phyloP scores from a whole-genome alignment of 2,113 vertebrate species.

The Pelvicachromis taeniatus region DNA sequence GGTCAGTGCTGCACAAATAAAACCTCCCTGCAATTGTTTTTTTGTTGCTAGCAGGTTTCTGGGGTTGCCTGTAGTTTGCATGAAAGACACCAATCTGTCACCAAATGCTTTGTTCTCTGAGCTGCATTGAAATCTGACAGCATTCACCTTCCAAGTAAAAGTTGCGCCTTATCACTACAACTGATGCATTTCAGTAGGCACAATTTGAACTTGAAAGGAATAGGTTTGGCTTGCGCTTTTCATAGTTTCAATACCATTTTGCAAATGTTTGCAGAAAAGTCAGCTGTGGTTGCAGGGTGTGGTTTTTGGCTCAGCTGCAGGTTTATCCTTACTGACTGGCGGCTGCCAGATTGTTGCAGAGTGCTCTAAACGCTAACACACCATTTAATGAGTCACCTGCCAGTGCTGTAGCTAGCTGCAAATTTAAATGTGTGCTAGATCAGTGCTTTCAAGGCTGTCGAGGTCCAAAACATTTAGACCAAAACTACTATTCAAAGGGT shows the following conservation, averaged over 20 bases:
- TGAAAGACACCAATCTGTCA: background rate
- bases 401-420: background rate
- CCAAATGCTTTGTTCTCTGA: background rate
- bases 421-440: background rate
- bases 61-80: background rate
- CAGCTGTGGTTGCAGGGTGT: background rate
- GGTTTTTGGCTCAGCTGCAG: background rate
- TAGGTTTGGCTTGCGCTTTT: background rate
- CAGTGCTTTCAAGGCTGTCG: background rate
- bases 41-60: background rate
- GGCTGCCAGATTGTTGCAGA: background rate
- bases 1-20: background rate
- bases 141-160: background rate
- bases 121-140: background rate
- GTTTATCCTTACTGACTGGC: fast-evolving
- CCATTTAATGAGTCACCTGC: background rate
- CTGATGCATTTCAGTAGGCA: background rate
- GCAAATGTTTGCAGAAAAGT: background rate
- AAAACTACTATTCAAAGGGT: background rate
- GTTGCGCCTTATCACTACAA: background rate
- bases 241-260: background rate
- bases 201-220: background rate
- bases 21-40: background rate
- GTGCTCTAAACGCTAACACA: background rate
- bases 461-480: background rate